Evolutionary conservation across 1,140 invertebrate species (phyloP).

Genomic region (Hylyphantes graminicola): DNA sequence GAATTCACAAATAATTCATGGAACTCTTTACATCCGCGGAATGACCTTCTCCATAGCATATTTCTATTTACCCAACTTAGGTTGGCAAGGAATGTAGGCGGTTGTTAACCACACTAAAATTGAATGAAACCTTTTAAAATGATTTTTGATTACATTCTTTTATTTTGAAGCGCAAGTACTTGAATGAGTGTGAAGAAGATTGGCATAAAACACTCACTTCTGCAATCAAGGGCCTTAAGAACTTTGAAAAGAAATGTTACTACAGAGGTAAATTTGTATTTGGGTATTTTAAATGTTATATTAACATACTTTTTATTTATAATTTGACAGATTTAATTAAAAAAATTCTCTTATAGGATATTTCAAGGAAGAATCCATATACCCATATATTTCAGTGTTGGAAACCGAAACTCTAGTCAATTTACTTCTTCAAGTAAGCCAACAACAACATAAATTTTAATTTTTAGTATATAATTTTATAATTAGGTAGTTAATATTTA

Average conservation of each 20-base stretch:
- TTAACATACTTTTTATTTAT: background rate
- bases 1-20: no score
- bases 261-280: background rate
- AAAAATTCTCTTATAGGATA: background rate
- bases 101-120: no score
- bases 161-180: conserved; percentile 29
- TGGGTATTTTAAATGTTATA: background rate
- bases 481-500: no score
- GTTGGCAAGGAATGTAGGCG: no score
- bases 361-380: conserved; percentile 70
- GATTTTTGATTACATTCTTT: background rate
- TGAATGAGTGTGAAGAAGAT: conserved; percentile 71
- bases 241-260: conserved; percentile 71
- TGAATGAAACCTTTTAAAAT: no score
- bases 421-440: conserved; percentile 70
- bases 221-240: conserved; percentile 77
- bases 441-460: background rate
- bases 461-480: no score
- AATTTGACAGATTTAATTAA: background rate
- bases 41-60: no score
- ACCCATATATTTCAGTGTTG: conserved; percentile 81
- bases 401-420: conserved; percentile 76
- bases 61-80: no score
- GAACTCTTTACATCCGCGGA: no score
- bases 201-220: conserved; percentile 75